Evolutionary conservation across 1,140 invertebrate species (phyloP).

Genomic region (Euschistus heros): DNA sequence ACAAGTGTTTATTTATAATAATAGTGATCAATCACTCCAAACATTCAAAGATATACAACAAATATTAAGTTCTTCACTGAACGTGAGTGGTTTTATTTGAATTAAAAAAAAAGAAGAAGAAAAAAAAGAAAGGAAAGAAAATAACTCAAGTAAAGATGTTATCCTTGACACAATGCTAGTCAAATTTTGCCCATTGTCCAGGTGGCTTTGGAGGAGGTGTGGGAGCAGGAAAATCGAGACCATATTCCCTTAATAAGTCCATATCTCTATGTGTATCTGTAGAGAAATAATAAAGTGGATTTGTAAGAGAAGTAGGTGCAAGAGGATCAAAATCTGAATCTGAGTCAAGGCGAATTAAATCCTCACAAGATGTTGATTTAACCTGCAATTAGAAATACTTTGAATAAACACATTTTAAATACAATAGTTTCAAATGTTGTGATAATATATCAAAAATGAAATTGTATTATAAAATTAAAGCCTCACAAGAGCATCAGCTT

Average conservation of each 20-base stretch:
- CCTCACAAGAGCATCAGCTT: background rate
- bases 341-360: conserved; percentile 49
- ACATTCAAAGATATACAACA: no score
- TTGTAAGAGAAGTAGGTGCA: conserved; percentile 37
- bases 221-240: conserved; percentile 31
- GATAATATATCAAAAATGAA: no score
- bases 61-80: no score
- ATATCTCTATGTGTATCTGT: conserved; percentile 29
- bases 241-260: conserved; percentile 32
- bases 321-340: conserved; percentile 50
- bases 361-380: conserved; percentile 23
- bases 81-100: no score
- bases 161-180: background rate
- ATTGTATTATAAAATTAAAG: no score
- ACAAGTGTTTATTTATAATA: no score
- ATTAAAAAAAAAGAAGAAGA: no score
- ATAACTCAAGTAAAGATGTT: background rate
- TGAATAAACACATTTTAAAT: background rate
- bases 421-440: background rate
- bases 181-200: background rate
- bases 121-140: no score
- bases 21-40: no score
- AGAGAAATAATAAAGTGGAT: conserved; percentile 47
- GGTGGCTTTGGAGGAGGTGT: conserved; percentile 8
- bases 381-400: conserved; percentile 14